Evolutionary conservation across 2,888 invertebrate genomes (phyloP).

Genomic region (Caenorhabditis panamensis): DNA sequence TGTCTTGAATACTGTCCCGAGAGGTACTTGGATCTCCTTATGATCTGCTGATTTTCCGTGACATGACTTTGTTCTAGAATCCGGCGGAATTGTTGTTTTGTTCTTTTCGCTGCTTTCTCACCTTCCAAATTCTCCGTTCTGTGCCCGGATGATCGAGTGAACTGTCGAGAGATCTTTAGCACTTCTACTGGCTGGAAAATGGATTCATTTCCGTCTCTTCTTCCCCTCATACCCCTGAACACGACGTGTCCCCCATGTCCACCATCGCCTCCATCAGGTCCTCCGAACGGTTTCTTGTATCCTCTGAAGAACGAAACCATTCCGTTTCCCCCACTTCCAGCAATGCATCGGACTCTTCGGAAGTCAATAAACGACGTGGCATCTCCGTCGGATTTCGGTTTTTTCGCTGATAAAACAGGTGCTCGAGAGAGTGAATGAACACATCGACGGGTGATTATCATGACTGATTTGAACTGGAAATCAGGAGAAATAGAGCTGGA

Average conservation of each 20-base stretch:
- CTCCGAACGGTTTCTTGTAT: slow-evolving; percentile 91
- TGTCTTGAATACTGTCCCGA: slow-evolving; percentile 67
- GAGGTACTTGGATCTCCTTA: slow-evolving; percentile 63
- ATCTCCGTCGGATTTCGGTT: slow-evolving; percentile 69
- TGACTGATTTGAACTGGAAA: too few species aligned
- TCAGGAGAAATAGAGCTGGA: too few species aligned
- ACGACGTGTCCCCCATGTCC: slow-evolving; percentile 85
- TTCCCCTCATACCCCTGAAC: slow-evolving; percentile 68
- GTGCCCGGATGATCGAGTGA: slow-evolving; percentile 65
- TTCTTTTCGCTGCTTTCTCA: background rate
- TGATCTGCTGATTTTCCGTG: slow-evolving; percentile 70
- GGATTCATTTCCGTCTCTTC: too few species aligned
- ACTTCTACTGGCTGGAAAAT: slow-evolving; percentile 37
- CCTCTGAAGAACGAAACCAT: slow-evolving; percentile 90
- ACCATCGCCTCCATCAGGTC: slow-evolving; percentile 97
- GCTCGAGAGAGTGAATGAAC: slow-evolving; percentile 38
- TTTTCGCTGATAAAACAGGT: slow-evolving; percentile 67
- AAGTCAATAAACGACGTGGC: slow-evolving; percentile 75
- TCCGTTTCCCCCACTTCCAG: slow-evolving; percentile 95
- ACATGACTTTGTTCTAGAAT: slow-evolving; percentile 59
- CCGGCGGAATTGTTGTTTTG: background rate
- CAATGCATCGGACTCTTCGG: slow-evolving; percentile 83
- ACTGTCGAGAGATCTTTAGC: slow-evolving; percentile 75
- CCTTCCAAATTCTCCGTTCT: slow-evolving; percentile 75
- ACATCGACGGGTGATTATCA: background rate